A percentile compares a stretch with the other conserved stretches of the same genome.
phyloP scores from a whole-genome alignment of 2,888 invertebrate genomes.

The Rhopalosiphum nymphaeae region DNA sequence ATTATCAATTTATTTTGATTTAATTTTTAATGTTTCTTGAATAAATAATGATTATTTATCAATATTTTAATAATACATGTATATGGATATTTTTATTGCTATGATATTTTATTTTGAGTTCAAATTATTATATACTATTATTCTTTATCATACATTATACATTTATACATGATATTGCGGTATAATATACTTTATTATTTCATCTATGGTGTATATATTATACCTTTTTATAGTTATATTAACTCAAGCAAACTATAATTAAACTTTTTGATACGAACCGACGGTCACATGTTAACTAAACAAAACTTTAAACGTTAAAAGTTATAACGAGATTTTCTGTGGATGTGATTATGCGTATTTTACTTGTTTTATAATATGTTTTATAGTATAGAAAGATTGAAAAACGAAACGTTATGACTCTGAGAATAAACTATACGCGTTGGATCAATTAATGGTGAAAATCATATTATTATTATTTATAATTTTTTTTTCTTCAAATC shows the following conservation, averaged over 20 bases:
- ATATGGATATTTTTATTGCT: neutral
- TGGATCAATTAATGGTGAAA: neutral
- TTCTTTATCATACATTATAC: neutral
- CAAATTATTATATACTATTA: neutral
- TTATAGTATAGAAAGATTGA: neutral
- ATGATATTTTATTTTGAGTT: neutral
- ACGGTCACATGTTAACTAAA: slow-evolving; percentile 36
- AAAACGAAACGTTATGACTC: neutral
- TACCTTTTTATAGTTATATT: neutral
- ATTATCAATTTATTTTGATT: neutral
- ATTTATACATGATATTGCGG: neutral
- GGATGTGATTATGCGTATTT: neutral
- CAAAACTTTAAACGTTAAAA: slow-evolving; percentile 48
- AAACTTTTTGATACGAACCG: slow-evolving; percentile 36
- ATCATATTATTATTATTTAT: neutral
- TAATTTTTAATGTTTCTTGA: neutral
- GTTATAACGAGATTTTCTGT: slow-evolving; percentile 44
- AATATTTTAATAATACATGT: neutral
- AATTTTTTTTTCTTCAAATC: neutral
- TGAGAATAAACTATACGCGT: neutral
- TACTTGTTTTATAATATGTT: neutral
- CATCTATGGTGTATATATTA: neutral
- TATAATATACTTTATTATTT: slow-evolving; percentile 20
- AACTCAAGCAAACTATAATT: slow-evolving; percentile 24
- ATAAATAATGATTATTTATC: neutral